Evolutionary conservation across 2,888 invertebrate genomes (phyloP).

Genomic region (Tachina grossa): DNA sequence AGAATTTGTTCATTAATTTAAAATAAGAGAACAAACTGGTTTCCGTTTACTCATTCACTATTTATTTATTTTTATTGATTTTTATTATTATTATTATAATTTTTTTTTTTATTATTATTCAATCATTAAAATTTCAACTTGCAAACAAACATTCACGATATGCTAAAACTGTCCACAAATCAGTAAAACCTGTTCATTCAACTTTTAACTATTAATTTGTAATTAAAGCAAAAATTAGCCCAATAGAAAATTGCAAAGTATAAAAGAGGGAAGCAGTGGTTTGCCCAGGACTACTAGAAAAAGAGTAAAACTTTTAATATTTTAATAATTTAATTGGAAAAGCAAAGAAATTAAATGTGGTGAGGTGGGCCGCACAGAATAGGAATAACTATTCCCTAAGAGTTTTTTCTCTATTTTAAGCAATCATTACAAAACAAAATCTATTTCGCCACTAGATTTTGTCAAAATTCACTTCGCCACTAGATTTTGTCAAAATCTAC

Average conservation of each 20-base stretch:
- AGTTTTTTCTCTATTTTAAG: no score
- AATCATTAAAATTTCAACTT: slow-evolving; percentile 35
- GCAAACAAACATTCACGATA: neutral
- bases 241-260: slow-evolving; percentile 13
- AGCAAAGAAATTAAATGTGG: no score
- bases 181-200: slow-evolving; percentile 48
- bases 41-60: neutral
- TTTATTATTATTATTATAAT: slow-evolving; percentile 1
- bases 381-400: no score
- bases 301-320: neutral
- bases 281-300: neutral
- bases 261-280: neutral
- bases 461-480: no score
- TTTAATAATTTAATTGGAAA: no score
- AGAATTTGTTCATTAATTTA: slow-evolving; percentile 50
- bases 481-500: no score
- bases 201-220: slow-evolving; percentile 4
- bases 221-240: neutral
- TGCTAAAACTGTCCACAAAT: slow-evolving; percentile 53
- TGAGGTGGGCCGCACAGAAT: no score
- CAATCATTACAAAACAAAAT: no score
- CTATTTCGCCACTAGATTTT: no score
- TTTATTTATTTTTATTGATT: neutral
- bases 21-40: slow-evolving; percentile 24
- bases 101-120: slow-evolving; percentile 36